These are phyloP conservation scores for Drosophila nebulosa DNA, from an alignment of 1,140 invertebrate species.

Conservation along the genomic window DNA sequence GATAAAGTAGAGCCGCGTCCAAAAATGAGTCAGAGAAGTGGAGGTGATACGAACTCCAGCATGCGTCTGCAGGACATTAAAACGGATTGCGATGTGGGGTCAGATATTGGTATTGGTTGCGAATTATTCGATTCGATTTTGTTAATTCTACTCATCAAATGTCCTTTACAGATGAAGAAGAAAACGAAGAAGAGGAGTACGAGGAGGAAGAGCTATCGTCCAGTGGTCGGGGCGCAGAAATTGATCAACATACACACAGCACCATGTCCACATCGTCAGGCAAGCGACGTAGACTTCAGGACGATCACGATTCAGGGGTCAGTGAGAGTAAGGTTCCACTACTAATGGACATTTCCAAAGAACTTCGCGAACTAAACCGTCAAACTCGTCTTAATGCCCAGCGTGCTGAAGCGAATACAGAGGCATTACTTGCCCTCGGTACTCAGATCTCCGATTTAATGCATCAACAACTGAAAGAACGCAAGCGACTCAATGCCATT, in stretches of 20 bases:
- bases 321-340: conserved; percentile 17
- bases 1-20: conserved; percentile 39
- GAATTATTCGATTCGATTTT: not conserved
- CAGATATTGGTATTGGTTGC: conserved; percentile 43
- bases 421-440: conserved; percentile 49
- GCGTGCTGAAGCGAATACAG: conserved; percentile 53
- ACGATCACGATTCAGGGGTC: conserved; percentile 13
- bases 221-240: conserved; percentile 8
- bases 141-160: no score
- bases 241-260: conserved; percentile 15
- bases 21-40: conserved; percentile 9
- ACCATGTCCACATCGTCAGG: not conserved
- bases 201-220: conserved; percentile 23
- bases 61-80: conserved; percentile 36
- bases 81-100: conserved; percentile 34
- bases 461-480: conserved; percentile 61
- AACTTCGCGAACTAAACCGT: conserved; percentile 50
- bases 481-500: conserved; percentile 56
- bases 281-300: conserved; percentile 35
- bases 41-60: conserved; percentile 3
- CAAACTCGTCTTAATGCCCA: conserved; percentile 59
- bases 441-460: conserved; percentile 56
- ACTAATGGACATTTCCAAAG: conserved; percentile 56
- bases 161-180: conserved; percentile 14
- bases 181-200: conserved; percentile 45